These are phyloP conservation scores for Melanotaenia nigrans DNA, from an alignment of 2,797 vertebrate genomes.

Conservation along the genomic window DNA sequence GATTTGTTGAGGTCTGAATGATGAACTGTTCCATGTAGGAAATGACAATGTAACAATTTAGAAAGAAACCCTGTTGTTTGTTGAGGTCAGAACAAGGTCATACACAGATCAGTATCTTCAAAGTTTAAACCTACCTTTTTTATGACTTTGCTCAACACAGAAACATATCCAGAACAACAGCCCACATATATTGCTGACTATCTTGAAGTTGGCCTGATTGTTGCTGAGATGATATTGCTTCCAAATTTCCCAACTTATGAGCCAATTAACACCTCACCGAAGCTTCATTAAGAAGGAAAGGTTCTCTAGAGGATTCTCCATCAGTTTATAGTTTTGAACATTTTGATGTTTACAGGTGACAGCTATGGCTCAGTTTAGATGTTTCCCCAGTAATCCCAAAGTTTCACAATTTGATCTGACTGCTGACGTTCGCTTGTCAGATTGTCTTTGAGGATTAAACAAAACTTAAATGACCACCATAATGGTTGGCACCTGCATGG, in stretches of 20 bases:
- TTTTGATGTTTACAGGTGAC: not conserved
- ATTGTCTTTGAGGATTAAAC: no score
- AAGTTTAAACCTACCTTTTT: not conserved
- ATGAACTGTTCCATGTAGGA: constrained; percentile 35
- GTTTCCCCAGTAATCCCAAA: no score
- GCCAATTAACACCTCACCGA: not conserved
- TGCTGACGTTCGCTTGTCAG: no score
- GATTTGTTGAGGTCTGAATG: constrained; percentile 32
- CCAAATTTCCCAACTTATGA: not conserved
- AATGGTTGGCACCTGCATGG: no score
- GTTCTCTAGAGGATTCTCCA: not conserved
- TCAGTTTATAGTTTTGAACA: not conserved
- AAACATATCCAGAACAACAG: not conserved
- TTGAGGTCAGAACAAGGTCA: constrained; percentile 23
- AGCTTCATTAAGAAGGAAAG: not conserved
- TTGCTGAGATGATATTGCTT: not conserved
- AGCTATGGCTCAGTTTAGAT: no score
- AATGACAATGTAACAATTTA: constrained; percentile 16
- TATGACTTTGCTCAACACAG: not conserved
- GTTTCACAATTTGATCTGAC: no score
- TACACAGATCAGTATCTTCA: constrained; percentile 8
- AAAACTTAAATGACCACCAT: no score
- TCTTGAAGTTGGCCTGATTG: not conserved
- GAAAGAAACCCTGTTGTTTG: constrained; percentile 17
- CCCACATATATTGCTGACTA: not conserved